Base-by-base conservation (phyloP, 2,797 vertebrate genomes). In the Zonotrichia albicollis region DNA sequence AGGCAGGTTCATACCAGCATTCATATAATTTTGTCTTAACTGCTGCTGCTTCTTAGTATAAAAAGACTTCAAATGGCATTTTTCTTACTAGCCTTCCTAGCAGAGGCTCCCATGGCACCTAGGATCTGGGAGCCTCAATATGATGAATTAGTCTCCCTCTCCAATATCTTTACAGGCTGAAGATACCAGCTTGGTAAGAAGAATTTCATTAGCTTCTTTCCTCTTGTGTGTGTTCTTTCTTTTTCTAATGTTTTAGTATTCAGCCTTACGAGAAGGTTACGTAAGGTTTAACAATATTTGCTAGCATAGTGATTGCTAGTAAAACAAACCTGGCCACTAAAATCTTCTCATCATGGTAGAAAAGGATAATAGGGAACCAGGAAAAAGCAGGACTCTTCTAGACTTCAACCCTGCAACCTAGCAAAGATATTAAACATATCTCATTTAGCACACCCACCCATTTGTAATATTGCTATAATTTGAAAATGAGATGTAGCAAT, bases 381-480 rank as follows among this genome's bases (percentile, higher is more conserved):
- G 5, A 88, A 53, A 66, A 76, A 62, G 9, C 4, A 65, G 26
- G 43, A 34, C 60, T 83, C 55, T 61, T 40, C 43, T 65, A 48
- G 54, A 36, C 6, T 57, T 57, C 54, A 48, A 18, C 32, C 4
- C 21, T 22, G 13, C 21, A 85, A 61, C 19, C 20, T 51, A 43
- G 30, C 26, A 43, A 73, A 76, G 38, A 58, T 42, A 43, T 27
- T 32, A 46, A 54, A 51, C 21, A 25, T 42, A 53, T 60, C 10
- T 40, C 14, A 70, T 64, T 72, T 51, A 79, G 38, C 32, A 36
- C 38, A 45, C 0, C 0, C 6, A 42, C 0, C 0, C 5, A 42
- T 74, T 70, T 83, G 38, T 66, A 50, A 51, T 46, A 65, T 22
- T 61, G 26, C 23, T 15, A 15, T 50, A 42, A 83, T 60, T 64